Evolutionary conservation across 2,888 invertebrate genomes (phyloP), one percentile per base, ranked within the genome.

Genomic region (Acleris cristana): DNA sequence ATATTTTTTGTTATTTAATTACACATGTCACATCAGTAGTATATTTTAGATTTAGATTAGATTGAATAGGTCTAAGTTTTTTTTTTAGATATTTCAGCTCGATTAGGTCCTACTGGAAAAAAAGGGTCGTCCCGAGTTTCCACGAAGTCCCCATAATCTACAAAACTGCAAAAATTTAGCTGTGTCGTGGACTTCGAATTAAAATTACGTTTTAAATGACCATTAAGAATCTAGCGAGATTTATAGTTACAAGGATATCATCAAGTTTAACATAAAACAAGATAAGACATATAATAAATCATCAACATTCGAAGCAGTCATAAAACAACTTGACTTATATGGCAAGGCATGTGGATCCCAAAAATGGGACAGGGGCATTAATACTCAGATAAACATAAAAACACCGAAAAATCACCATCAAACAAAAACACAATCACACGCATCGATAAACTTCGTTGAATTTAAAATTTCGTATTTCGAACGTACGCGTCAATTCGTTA

Each of bases 381-480:
- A 63, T 53, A 70, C 70, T 53, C 61, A 58, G 52, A 64, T 71
- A 70, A 70, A 66, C 55, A 61, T 40, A 71, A 72, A 70, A 70
- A 57, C 67, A 76, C 76, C 74, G 60, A 62, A 76, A 78, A 77
- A 77, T 76, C 82, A 80, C 69, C 76, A 72, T 71, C 72, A 84
- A 82, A 71, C 77, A 77, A 75, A 30, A 73, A 67, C 79, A 79
- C 79, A 73, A 71, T 79, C 80, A 72, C 69, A 73, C 79, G 81
- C 87, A 86, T 85, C 86, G 85, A 88, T 78, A 86, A 89, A 89
- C 84, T 89, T 90, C 87, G 76, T 67, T 58, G 45, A 21, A 48
- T 70, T 74, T 63, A 73, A 78, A 79, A 78, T 79, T 82, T 81
- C 76, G 78, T 83, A 82, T 77, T 81, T 77, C 79, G 77, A 83